Conservation (phyloP, 2,888 invertebrate genomes). For the Orthosia cruda region DNA sequence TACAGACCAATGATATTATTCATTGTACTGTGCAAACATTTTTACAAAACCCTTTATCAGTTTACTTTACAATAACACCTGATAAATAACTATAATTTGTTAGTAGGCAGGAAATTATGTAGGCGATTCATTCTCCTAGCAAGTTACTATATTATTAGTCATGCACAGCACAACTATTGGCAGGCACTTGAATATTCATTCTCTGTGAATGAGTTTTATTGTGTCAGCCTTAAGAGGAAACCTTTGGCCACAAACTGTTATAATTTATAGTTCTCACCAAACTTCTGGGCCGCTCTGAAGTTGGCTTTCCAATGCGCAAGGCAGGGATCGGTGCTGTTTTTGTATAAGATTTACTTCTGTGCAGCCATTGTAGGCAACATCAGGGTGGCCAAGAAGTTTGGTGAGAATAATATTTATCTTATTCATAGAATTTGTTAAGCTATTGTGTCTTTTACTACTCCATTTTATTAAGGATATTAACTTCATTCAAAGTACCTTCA, state of each 20-base stretch:
- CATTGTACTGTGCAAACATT: background rate
- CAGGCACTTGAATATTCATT: conserved; percentile 12
- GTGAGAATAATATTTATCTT: too few relatives aligned
- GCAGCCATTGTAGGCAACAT: too few relatives aligned
- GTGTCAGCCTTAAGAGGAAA: conserved; percentile 3
- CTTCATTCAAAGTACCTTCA: conserved; percentile 81
- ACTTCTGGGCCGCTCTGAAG: too few relatives aligned
- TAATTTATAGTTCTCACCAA: background rate
- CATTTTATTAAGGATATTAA: background rate
- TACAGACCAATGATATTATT: background rate
- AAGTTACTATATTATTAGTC: conserved; percentile 11
- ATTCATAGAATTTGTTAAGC: background rate
- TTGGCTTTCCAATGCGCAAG: too few relatives aligned
- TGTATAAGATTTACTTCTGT: too few relatives aligned
- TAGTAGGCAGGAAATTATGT: background rate
- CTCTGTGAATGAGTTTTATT: background rate
- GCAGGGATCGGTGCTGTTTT: too few relatives aligned
- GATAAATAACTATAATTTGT: background rate
- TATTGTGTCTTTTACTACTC: background rate
- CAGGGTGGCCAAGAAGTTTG: background rate
- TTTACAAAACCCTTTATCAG: conserved; percentile 12
- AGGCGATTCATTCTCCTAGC: conserved; percentile 15
- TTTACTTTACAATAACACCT: conserved; percentile 8
- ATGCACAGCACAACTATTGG: background rate
- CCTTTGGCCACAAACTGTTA: background rate